Percentiles rank a stretch among this genome's conserved stretches.
Evolutionary conservation across 1,140 invertebrate genomes (phyloP).

Genomic region (Apis mellifera): Amel_HAv3.1 CM009936.2:5429501-5430000

Average conservation of each 20-base stretch:
- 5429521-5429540: neutral
- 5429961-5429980: neutral
- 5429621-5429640: neutral
- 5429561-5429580: neutral
- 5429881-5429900: neutral
- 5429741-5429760: too few relatives aligned
- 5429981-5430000: too few relatives aligned
- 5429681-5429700: too few relatives aligned
- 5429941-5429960: neutral
- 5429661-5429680: too few relatives aligned
- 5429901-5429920: neutral
- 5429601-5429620: neutral
- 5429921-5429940: neutral
- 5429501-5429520: neutral
- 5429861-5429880: neutral
- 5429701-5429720: too few relatives aligned
- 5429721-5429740: too few relatives aligned
- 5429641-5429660: neutral
- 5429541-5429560: neutral
- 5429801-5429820: neutral
- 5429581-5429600: neutral
- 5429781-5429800: too few relatives aligned
- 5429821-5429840: neutral
- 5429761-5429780: too few relatives aligned
- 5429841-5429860: neutral